A percentile compares a stretch with the other conserved stretches of the same genome.
Conservation (phyloP, 2,888 invertebrate genomes). For the Athripsodes cinereus region DNA sequence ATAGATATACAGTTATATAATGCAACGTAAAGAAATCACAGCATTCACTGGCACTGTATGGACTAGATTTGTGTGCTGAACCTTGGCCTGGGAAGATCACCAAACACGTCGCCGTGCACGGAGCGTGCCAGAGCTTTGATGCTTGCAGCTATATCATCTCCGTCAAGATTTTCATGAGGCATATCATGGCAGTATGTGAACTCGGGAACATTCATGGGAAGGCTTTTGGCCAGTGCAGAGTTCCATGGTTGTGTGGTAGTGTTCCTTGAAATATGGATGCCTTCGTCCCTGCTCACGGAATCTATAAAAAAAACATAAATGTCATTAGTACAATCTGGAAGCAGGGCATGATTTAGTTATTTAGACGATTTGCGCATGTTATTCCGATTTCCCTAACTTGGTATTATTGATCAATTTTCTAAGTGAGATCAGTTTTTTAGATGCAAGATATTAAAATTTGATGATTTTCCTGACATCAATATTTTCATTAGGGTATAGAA, state of each 20-base stretch:
- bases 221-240: constrained; percentile 62
- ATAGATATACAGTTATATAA: neutral
- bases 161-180: constrained; percentile 27
- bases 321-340: neutral
- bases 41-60: constrained; percentile 20
- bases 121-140: constrained; percentile 89
- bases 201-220: constrained; percentile 71
- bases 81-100: constrained; percentile 79
- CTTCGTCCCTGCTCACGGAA: constrained; percentile 55
- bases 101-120: constrained; percentile 84
- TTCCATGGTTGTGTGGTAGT: constrained; percentile 35
- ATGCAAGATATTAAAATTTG: too few relatives aligned
- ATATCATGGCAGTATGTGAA: constrained; percentile 40
- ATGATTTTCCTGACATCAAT: too few relatives aligned
- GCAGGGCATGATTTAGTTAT: too few relatives aligned
- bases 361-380: too few relatives aligned
- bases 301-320: constrained; percentile 30
- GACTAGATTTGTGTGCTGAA: constrained; percentile 77
- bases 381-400: too few relatives aligned
- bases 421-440: too few relatives aligned
- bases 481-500: too few relatives aligned
- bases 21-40: constrained; percentile 11
- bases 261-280: constrained; percentile 49
- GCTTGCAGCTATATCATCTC: constrained; percentile 75
- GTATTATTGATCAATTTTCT: too few relatives aligned